Base-by-base conservation (phyloP, 1,140 invertebrate species). In the Chrysoperla carnea region DNA sequence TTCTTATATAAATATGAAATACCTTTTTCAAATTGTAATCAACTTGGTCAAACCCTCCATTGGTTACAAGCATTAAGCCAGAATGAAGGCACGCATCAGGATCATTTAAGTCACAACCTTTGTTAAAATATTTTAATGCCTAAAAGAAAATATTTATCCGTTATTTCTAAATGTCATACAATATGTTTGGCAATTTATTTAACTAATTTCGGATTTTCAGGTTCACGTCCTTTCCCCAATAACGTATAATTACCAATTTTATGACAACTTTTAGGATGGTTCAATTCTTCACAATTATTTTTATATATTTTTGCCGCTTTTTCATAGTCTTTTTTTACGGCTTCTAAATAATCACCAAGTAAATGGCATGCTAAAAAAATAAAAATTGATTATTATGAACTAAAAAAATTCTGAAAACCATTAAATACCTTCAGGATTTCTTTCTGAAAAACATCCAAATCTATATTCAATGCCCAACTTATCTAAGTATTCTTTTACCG, bases 381-480 rank as follows among this genome's bases (percentile, higher is more conserved):
- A 43, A 17, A 43, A 44, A 12, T 36, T 37, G 12, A 44, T 42
- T 45, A 40, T 40, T 31, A 29, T 6, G 31, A 46, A 36, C 7
- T 23, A 39, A 11, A 17, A 17, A 11, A 36, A n/a, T n/a, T n/a
- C 7, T 4, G 15, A 14, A 35, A 6, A 40, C 17, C 2, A 6
- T 14, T 12, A 43, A 47, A 60, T 59, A 84, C 84, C 81, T 66
- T 87, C 81, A 9, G 81, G 68, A 49, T 76, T 78, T 54, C 85
- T 86, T 58, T 89, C 84, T 37, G 72, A 72, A 46, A 78, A 85
- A 63, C 90, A 95, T 33, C 87, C 84, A 59, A 89, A 94, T 51
- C 81, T 70, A 56, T 93, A 94, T 60, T 95, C 90, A 9, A 81
- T 83, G n/a, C 82, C 81, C 42, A 94, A 62, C 57, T 92, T 92